Evolutionary conservation across 2,113 vertebrate species (phyloP).

Genomic region (Leucoraja erinaceus): DNA sequence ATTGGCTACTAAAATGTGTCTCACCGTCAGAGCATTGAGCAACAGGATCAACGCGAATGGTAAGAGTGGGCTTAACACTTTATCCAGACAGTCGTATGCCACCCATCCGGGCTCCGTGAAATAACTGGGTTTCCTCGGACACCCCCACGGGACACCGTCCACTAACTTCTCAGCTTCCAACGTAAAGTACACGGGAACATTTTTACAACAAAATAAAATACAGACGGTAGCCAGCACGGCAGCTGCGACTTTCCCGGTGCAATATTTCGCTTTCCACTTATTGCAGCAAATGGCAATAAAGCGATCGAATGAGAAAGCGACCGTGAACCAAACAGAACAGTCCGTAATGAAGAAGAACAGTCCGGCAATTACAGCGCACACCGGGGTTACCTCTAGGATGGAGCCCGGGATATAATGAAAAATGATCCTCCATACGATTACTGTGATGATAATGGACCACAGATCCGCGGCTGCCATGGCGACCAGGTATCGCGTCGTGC

Average conservation of each 20-base stretch:
- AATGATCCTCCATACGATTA: not conserved
- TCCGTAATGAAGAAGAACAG: not conserved
- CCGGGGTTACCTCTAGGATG: not conserved
- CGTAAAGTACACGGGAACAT: not conserved
- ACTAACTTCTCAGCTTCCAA: not conserved
- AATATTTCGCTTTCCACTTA: not conserved
- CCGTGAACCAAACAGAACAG: not conserved
- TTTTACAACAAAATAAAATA: too few species aligned
- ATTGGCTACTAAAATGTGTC: not conserved
- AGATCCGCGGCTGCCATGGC: not conserved
- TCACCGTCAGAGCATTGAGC: not conserved
- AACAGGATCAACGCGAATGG: not conserved
- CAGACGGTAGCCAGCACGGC: too few species aligned
- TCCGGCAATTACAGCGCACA: not conserved
- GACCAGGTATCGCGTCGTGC: too few species aligned
- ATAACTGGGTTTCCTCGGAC: not conserved
- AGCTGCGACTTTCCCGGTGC: not conserved
- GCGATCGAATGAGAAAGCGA: not conserved
- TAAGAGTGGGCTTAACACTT: not conserved
- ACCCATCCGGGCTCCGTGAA: not conserved
- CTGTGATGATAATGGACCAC: not conserved
- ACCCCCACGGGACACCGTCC: not conserved
- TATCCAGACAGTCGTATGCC: not conserved
- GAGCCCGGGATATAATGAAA: not conserved
- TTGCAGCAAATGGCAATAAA: not conserved